phyloP scores from a whole-genome alignment of 2,888 invertebrate genomes.

The Molanna angustata region DNA sequence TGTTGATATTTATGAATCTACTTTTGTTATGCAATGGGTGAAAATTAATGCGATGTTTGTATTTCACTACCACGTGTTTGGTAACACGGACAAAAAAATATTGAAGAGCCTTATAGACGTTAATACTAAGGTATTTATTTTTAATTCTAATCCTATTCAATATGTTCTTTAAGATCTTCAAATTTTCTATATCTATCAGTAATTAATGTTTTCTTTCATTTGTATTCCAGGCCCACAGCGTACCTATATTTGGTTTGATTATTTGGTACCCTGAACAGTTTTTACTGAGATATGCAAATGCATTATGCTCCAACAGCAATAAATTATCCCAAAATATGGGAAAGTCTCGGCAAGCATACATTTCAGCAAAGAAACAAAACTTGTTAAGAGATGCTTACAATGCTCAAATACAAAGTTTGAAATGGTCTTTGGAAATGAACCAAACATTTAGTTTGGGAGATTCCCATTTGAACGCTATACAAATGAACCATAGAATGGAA shows the following conservation, averaged over 20 bases:
- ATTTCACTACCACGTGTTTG: slow-evolving; percentile 69
- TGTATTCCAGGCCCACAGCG: slow-evolving; percentile 64
- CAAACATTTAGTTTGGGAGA: slow-evolving; percentile 43
- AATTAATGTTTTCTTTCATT: not conserved
- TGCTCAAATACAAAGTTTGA: slow-evolving; percentile 42
- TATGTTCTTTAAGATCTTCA: not conserved
- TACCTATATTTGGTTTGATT: slow-evolving; percentile 75
- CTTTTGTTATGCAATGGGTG: slow-evolving; percentile 58
- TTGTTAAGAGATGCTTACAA: slow-evolving; percentile 62
- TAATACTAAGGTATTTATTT: slow-evolving; percentile 71
- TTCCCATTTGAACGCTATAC: slow-evolving; percentile 46
- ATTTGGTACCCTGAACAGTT: slow-evolving; percentile 87
- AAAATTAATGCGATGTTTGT: slow-evolving; percentile 68
- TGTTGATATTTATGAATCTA: slow-evolving; percentile 52
- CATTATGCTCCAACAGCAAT: slow-evolving; percentile 54
- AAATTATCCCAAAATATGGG: slow-evolving; percentile 48
- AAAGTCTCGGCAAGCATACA: slow-evolving; percentile 55
- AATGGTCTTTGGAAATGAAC: slow-evolving; percentile 46
- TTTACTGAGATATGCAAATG: slow-evolving; percentile 61
- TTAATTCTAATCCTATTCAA: too few species aligned
- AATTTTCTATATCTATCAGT: not conserved
- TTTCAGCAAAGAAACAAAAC: slow-evolving; percentile 56
- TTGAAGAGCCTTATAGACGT: slow-evolving; percentile 71
- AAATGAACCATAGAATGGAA: slow-evolving; percentile 49
- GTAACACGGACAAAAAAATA: slow-evolving; percentile 72